Evolutionary conservation across 1,140 invertebrate genomes (phyloP), one percentile per base, ranked within the genome.

Genomic region (Sarcophaga peregrina): DNA sequence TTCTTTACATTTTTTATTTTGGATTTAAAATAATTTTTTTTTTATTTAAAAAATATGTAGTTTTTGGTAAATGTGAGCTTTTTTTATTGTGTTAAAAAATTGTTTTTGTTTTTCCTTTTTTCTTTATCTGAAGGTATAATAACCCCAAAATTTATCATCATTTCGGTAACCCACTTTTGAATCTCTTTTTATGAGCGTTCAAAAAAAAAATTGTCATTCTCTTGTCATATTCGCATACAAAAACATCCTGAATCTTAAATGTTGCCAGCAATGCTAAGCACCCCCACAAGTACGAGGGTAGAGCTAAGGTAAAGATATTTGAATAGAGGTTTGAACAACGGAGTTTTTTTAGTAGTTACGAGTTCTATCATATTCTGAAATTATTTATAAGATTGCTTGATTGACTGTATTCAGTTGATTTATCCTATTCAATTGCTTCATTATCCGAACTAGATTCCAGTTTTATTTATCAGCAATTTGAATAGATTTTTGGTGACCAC

Each of bases 121-220:
- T 37, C 25, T 3, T 58, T 58, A 58, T 58, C 54, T 58, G n/a
- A 68, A 68, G 17, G 62, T 68, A 68, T n/a, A 68, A 68, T 20
- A 68, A 68, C 62, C 62, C 20, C 62, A 68, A 20, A 37, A 68
- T 68, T 68, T 25, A 68, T 68, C 62, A 68, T 58, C 62, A 68
- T 68, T 68, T 68, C n/a, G 9, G 62, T 68, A 68, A 68, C 62
- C 62, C 62, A 68, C 0, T 68, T 68, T 68, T 68, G 9, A 68
- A 68, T 68, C 62, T 68, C 62, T 68, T 68, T 68, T 68, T 68
- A 20, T 68, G 62, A 20, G 62, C 20, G 20, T 68, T 68, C n/a
- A n/a, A n/a, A 68, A 68, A 68, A 68, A 68, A 68, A 58, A n/a
- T 10, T 68, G 62, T 68, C 17, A 68, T 8, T 20, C 4, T 37